Percentiles rank a stretch among this genome's conserved stretches.
Conservation (phyloP, 1,140 invertebrate species). For the Drosophila varians region DNA sequence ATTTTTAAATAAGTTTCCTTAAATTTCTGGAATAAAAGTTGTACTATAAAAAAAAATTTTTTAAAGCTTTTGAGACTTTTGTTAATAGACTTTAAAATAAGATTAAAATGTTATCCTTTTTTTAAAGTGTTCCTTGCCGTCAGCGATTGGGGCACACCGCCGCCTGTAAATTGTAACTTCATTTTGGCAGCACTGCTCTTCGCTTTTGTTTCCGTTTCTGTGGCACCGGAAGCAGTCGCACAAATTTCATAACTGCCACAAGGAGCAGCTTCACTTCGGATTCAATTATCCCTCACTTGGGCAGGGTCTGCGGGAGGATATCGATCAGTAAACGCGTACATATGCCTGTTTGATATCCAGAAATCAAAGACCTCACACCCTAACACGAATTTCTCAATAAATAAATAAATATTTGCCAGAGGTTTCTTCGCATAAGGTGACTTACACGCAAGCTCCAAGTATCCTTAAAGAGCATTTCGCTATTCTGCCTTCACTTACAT, state of each 20-base stretch:
- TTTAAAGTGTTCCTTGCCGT: neutral
- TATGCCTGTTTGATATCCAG: constrained; percentile 7
- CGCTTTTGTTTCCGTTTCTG: constrained; percentile 41
- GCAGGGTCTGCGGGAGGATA: constrained; percentile 13
- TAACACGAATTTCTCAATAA: neutral
- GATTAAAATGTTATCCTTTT: neutral
- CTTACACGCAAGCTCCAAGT: neutral
- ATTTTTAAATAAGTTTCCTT: too few relatives aligned
- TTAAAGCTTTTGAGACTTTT: too few relatives aligned
- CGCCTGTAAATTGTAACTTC: constrained; percentile 28
- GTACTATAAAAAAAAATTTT: too few relatives aligned
- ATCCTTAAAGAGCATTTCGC: neutral
- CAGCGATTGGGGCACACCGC: constrained; percentile 15
- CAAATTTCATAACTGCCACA: constrained; percentile 46
- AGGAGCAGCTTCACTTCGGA: constrained; percentile 40
- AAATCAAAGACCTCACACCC: neutral
- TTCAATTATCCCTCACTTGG: constrained; percentile 30
- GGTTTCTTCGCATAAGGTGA: neutral
- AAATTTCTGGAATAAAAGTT: neutral
- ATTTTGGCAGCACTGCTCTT: constrained; percentile 13
- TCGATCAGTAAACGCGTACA: constrained; percentile 23
- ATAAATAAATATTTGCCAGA: neutral
- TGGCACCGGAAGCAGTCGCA: constrained; percentile 26
- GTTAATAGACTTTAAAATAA: neutral
- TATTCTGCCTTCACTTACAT: neutral